These are phyloP conservation scores for Antheraea yamamai DNA, from an alignment of 2,888 invertebrate species.

Conservation along the genomic window DNA sequence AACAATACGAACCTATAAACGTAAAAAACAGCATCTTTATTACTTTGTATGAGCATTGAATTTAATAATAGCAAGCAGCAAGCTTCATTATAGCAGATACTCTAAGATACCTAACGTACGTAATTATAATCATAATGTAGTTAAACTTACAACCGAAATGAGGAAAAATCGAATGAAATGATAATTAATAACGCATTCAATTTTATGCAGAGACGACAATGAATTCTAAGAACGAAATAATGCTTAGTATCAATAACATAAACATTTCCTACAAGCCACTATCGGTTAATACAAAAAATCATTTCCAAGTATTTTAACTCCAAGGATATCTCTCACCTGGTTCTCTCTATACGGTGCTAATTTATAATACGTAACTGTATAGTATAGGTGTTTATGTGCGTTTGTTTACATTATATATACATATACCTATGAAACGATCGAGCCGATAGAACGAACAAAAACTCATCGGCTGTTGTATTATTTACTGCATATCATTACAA, in stretches of 20 bases:
- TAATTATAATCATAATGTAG: neutral
- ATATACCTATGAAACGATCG: neutral
- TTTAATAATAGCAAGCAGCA: neutral
- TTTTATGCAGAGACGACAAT: neutral
- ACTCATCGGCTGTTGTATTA: slow-evolving; percentile 17
- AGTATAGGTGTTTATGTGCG: slow-evolving; percentile 9
- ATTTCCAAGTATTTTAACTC: slow-evolving; percentile 30
- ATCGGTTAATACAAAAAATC: slow-evolving; percentile 25
- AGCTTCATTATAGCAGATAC: neutral
- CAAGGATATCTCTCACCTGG: slow-evolving; percentile 26
- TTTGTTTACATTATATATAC: slow-evolving; percentile 14
- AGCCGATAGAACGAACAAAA: slow-evolving; percentile 18
- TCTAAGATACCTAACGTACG: neutral
- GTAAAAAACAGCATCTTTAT: neutral
- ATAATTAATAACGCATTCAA: neutral
- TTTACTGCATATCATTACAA: slow-evolving; percentile 15
- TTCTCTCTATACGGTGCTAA: slow-evolving; percentile 12
- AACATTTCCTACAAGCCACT: slow-evolving; percentile 29
- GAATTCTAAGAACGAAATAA: slow-evolving; percentile 2
- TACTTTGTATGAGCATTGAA: neutral
- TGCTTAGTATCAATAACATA: slow-evolving; percentile 13
- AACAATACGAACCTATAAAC: neutral
- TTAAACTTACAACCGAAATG: neutral
- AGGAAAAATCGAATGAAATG: neutral
- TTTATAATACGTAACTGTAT: slow-evolving; percentile 8